Percentiles rank a stretch among this genome's conserved stretches.
Evolutionary conservation across 1,140 invertebrate species (phyloP).

Genomic region (Megalopta genalis): DNA sequence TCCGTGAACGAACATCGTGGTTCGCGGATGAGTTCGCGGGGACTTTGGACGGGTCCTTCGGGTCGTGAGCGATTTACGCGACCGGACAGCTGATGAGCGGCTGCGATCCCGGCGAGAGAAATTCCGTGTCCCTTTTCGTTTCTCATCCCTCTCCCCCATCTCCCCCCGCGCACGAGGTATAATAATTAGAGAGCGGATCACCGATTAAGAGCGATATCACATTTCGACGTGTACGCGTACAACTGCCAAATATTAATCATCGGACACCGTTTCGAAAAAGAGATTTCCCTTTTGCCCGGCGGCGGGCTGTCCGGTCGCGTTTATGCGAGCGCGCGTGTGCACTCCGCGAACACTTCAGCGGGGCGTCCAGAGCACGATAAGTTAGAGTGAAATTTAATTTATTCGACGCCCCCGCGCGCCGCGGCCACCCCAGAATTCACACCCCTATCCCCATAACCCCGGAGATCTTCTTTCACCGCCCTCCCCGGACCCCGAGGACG

Average conservation of each 20-base stretch:
- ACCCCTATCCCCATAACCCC: too few relatives aligned
- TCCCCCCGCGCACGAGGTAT: not conserved
- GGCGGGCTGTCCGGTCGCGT: not conserved
- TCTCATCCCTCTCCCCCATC: too few relatives aligned
- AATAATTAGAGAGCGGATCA: not conserved
- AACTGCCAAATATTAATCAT: constrained; percentile 19
- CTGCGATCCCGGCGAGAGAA: too few relatives aligned
- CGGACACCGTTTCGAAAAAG: too few relatives aligned
- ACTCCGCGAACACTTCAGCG: not conserved
- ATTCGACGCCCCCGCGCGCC: constrained; percentile 70
- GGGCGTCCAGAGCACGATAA: constrained; percentile 64
- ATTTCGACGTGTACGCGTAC: not conserved
- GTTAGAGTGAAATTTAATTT: constrained; percentile 73
- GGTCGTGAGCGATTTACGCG: too few relatives aligned
- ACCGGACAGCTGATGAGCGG: too few relatives aligned
- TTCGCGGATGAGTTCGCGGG: not conserved
- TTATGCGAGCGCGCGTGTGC: not conserved
- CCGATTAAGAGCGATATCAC: not conserved
- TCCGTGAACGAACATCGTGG: not conserved
- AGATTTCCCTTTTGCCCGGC: not conserved
- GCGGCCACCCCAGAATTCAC: not conserved
- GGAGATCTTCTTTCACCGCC: not conserved
- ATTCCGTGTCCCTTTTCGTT: too few relatives aligned
- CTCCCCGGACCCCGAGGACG: constrained; percentile 30
- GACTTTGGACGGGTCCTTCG: not conserved